Evolutionary conservation across 2,797 vertebrate species (phyloP).

Genomic region (Lepilemur ruficaudatus): DNA sequence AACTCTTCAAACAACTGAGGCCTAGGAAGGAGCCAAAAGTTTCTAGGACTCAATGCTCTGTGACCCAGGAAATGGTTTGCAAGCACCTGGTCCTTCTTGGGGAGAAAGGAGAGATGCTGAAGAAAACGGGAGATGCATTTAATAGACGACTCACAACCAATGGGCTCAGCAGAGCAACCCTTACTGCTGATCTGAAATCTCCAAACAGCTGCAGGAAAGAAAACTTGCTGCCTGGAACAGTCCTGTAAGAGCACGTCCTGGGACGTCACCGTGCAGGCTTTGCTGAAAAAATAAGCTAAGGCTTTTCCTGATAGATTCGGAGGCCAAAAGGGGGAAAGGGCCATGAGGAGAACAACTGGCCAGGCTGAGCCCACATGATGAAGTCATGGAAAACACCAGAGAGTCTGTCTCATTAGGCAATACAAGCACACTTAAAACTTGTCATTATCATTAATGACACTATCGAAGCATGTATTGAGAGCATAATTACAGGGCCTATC

Average conservation of each 20-base stretch:
- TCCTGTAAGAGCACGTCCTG: background rate
- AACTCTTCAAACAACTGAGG: background rate
- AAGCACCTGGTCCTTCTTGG: background rate
- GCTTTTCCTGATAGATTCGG: background rate
- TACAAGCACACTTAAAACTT: background rate
- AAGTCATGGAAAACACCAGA: background rate
- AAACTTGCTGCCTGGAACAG: background rate
- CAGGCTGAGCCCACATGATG: background rate
- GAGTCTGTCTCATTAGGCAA: background rate
- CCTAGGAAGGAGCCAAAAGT: constrained; percentile 23
- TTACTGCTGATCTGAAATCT: background rate
- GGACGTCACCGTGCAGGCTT: background rate
- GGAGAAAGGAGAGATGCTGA: background rate
- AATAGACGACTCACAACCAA: background rate
- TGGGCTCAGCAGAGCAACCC: background rate
- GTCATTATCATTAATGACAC: background rate
- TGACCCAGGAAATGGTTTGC: background rate
- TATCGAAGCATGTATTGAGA: constrained; percentile 17
- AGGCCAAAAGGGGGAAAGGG: background rate
- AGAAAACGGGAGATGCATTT: background rate
- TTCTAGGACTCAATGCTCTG: constrained; percentile 15
- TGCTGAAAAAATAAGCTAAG: background rate
- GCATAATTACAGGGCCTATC: background rate
- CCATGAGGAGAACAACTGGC: background rate
- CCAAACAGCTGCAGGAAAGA: background rate